Evolutionary conservation across 2,797 vertebrate genomes (phyloP), one percentile per base, ranked within the genome.

Genomic region (Myripristis murdjan): DNA sequence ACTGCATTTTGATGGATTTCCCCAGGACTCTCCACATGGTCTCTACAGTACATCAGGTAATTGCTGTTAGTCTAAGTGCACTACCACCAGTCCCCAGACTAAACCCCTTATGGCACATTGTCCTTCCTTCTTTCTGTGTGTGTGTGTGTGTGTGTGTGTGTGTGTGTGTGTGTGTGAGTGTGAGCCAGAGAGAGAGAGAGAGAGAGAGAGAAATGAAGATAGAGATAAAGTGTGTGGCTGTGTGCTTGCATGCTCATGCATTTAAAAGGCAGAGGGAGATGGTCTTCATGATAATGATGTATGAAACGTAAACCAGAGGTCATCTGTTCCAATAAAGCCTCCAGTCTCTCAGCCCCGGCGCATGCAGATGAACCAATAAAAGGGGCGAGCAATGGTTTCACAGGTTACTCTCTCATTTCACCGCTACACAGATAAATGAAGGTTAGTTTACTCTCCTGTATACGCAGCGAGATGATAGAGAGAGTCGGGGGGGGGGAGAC

Each of bases 11-110:
- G 88, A 92, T 92, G 83, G 89, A 91, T 91, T 67, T 88, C 82
- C 81, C 69, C 72, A 54, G 73, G 73, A 87, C 75, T 80, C 83
- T 73, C 70, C 41, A 49, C 82, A 81, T 58, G 69, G 64, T 47
- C 84, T 77, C 74, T 47, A 31, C 84, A 82, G 74, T 75, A 85
- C 73, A 84, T 85, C 81, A 84, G 80, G 84, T 90, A 91, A 90
- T 89, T 92, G 90, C 84, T 82, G 85, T 85, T 86, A 86, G 86
- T 84, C 79, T 91, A 89, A 91, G 89, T 90, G 88, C 88, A 81
- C 78, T 52, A 62, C 54, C 74, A 79, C 47, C 65, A 75, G 74
- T 83, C 72, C 75, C 79, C 49, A 46, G 71, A 79, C 79, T 70
- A 18, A 72, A 80, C 41, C 74, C 81, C 84, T 73, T 3, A 77